Percentiles rank a stretch among this genome's conserved stretches.
phyloP scores from a whole-genome alignment of 2,888 invertebrate species.

The Nematopogon swammerdamellus region DNA sequence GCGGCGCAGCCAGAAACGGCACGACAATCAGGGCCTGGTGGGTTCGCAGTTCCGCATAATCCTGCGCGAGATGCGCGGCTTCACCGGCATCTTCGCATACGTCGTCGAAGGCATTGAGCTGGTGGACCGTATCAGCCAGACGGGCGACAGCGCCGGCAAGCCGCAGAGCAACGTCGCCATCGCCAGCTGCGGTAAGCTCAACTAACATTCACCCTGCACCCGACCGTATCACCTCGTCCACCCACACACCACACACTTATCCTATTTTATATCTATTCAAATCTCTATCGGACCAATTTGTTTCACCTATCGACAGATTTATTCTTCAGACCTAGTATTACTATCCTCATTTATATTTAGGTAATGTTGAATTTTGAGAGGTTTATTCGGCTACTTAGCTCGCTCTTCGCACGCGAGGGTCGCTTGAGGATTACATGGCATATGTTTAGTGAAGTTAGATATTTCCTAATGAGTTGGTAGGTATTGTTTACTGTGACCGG shows the following conservation, averaged over 20 bases:
- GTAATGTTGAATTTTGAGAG: not conserved
- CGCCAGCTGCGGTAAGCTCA: constrained; percentile 71
- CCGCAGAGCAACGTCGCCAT: constrained; percentile 72
- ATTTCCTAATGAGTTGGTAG: not conserved
- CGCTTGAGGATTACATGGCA: not conserved
- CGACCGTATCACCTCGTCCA: constrained; percentile 1
- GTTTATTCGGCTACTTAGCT: not conserved
- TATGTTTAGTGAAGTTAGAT: not conserved
- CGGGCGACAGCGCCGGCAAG: constrained; percentile 74
- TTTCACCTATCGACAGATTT: not conserved
- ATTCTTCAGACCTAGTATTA: not conserved
- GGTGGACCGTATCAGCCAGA: constrained; percentile 73
- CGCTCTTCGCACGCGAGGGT: not conserved
- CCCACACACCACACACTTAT: constrained; percentile 6
- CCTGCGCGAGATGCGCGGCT: constrained; percentile 77
- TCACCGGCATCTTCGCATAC: constrained; percentile 78
- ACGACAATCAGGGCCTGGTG: constrained; percentile 77
- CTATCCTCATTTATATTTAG: not conserved
- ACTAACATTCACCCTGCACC: constrained; percentile 24
- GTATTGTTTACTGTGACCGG: constrained; percentile 4
- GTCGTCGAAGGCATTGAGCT: constrained; percentile 77
- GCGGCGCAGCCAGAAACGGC: constrained; percentile 75
- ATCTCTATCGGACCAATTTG: constrained; percentile 11
- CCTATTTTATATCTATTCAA: constrained; percentile 4
- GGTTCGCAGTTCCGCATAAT: constrained; percentile 82